Base-by-base conservation (phyloP, 2,888 invertebrate genomes). In the Gandaritis pyraliata region DNA sequence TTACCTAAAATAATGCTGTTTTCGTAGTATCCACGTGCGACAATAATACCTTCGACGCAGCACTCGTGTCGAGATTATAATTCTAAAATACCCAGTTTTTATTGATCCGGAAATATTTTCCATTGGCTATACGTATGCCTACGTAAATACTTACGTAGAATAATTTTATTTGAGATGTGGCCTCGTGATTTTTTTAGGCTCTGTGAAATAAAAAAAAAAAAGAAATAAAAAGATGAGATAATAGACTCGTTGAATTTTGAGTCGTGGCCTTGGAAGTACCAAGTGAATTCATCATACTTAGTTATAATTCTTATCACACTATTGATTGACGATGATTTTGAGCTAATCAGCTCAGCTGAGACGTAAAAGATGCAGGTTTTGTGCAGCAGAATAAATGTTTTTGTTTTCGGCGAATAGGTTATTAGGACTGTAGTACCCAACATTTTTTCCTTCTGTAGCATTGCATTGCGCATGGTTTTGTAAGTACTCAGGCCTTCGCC, bases 221-320 rank as follows among this genome's bases (percentile, higher is more conserved):
- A n/a, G n/a, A n/a, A n/a, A n/a, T n/a, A 65, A 67, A 69, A 65
- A 64, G 64, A 66, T 53, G 49, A 46, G 54, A 55, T 63, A 59
- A 59, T 48, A 56, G 33, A 18, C 29, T 54, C 54, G 49, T 48
- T 43, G 33, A 56, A 54, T 46, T 53, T 29, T 43, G 33, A 52
- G 48, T 45, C 29, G 5, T 43, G 36, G 6, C 59, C 53, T 11
- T 53, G 49, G 29, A 36, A 30, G 15, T 30, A 29, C 2, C 66
- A 64, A 23, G 23, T 3, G 3, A 23, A 1, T 4, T 23, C 3
- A 23, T 23, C 23, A 2, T 23, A 23, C 23, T 4, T 23, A 23
- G 23, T 23, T 23, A 23, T 23, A 6, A 23, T 5, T 23, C 23
- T 23, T 23, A 23, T 23, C 23, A 23, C 23, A 23, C 23, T 6